Percentiles rank a stretch among this genome's conserved stretches.
Conservation (phyloP, 2,797 vertebrate species). For the Gymnopithys bicolor region DNA sequence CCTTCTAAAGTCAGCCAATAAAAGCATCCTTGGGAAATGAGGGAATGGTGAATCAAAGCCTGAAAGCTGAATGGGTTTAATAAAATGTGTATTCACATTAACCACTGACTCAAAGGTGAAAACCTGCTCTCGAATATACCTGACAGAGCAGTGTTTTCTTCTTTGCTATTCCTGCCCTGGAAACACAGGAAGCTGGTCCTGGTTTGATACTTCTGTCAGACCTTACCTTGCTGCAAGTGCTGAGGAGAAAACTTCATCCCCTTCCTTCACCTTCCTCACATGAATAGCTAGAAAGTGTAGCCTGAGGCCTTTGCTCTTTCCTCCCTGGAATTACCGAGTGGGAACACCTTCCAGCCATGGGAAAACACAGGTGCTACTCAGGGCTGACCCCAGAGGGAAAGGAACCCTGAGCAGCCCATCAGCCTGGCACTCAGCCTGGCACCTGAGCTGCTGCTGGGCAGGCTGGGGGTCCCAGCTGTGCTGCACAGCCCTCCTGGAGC, state of each 20-base stretch:
- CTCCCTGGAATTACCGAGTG: neutral
- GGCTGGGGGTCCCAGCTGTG: neutral
- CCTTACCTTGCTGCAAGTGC: neutral
- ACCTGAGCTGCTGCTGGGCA: neutral
- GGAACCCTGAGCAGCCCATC: neutral
- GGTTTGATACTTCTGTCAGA: neutral
- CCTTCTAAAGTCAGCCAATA: neutral
- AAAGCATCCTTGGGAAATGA: neutral
- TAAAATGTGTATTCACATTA: neutral
- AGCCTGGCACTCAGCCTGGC: neutral
- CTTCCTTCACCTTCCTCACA: neutral
- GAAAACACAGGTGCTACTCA: rapidly evolving
- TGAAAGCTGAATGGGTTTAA: neutral
- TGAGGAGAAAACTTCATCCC: neutral
- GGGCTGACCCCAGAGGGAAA: neutral
- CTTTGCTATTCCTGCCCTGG: neutral
- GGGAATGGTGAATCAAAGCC: neutral
- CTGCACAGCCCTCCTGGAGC: neutral
- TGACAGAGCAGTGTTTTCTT: neutral
- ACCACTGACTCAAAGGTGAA: neutral
- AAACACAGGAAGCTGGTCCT: neutral
- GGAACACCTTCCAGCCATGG: neutral
- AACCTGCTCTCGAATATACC: neutral
- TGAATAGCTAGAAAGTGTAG: neutral
- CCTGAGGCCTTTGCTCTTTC: neutral